Evolutionary conservation across 2,888 invertebrate genomes (phyloP).

Genomic region (Nemotelus nigrinus): DNA sequence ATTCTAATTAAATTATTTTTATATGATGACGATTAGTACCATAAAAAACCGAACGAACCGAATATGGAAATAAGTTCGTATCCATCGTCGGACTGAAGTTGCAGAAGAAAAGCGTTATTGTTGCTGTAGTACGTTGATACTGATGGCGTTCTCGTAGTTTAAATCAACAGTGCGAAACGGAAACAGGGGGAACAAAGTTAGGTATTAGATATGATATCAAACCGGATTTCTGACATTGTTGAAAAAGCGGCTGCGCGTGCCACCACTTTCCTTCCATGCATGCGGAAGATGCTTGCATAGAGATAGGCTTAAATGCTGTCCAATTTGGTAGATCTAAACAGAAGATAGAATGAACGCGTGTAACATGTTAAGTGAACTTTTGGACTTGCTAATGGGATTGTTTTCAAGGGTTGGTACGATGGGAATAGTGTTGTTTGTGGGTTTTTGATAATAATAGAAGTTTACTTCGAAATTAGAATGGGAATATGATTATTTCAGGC

Average conservation of each 20-base stretch:
- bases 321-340: constrained; percentile 44
- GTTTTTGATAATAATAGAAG: too few relatives aligned
- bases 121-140: neutral
- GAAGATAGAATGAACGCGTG: constrained; percentile 37
- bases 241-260: constrained; percentile 47
- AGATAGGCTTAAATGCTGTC: constrained; percentile 38
- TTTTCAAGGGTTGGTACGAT: neutral
- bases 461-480: too few relatives aligned
- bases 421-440: neutral
- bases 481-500: too few relatives aligned
- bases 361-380: constrained; percentile 37
- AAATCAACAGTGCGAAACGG: constrained; percentile 37
- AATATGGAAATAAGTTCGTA: constrained; percentile 3
- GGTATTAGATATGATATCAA: constrained; percentile 6
- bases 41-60: constrained; percentile 15
- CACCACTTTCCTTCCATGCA: constrained; percentile 39
- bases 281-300: neutral
- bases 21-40: constrained; percentile 41
- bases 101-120: neutral
- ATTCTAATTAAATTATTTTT: constrained; percentile 47
- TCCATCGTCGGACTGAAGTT: neutral
- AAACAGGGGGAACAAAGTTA: constrained; percentile 8
- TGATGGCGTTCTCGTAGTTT: too few relatives aligned
- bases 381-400: constrained; percentile 35
- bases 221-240: constrained; percentile 46